A percentile compares a stretch with the other conserved stretches of the same genome.
Conservation (phyloP, 2,797 vertebrate genomes). For the Halcyon leucocephala region DNA sequence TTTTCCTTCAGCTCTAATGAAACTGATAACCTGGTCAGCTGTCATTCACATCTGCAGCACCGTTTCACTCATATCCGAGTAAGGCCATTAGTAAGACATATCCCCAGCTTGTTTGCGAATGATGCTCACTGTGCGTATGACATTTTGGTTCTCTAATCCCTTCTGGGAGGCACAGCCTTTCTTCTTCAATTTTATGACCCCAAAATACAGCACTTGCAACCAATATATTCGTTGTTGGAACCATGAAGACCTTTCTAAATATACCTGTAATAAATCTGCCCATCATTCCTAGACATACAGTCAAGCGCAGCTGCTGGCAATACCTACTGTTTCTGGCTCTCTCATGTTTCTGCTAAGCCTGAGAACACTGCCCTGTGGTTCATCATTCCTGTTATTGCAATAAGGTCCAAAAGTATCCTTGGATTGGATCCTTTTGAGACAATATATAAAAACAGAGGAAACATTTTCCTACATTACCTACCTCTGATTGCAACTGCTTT, state of each 20-base stretch:
- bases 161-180: background rate
- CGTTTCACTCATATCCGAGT: background rate
- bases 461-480: background rate
- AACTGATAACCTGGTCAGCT: background rate
- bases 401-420: background rate
- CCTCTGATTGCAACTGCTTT: background rate
- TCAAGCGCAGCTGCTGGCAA: background rate
- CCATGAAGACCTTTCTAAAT: background rate
- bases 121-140: background rate
- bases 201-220: background rate
- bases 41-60: background rate
- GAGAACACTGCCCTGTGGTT: background rate
- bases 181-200: background rate
- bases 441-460: background rate
- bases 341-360: background rate
- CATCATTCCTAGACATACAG: background rate
- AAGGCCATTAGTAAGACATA: background rate
- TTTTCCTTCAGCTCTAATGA: background rate
- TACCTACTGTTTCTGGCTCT: background rate
- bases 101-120: background rate
- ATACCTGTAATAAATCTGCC: background rate
- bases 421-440: background rate
- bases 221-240: background rate
- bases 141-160: background rate
- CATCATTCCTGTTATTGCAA: background rate